These are phyloP conservation scores for Leguminivora glycinivorella DNA, from an alignment of 1,140 invertebrate species.

Conservation along the genomic window DNA sequence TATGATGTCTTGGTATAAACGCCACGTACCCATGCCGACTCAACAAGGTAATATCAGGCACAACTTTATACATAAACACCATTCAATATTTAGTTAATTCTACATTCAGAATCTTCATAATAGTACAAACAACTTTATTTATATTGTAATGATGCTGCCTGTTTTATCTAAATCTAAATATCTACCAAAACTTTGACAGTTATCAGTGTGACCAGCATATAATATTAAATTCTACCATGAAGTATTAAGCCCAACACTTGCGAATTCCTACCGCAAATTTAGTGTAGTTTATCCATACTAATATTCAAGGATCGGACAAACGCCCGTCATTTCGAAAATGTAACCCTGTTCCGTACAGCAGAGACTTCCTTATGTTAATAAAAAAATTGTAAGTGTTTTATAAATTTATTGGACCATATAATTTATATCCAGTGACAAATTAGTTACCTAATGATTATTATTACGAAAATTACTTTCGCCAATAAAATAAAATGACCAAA, in stretches of 20 bases:
- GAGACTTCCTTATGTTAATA: no score
- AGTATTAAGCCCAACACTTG: background rate
- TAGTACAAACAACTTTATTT: slow-evolving; percentile 16
- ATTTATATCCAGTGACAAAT: no score
- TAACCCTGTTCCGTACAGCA: no score
- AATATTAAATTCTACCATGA: background rate
- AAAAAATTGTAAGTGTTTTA: no score
- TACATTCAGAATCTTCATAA: slow-evolving; percentile 7
- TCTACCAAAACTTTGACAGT: background rate
- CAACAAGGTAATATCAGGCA: background rate
- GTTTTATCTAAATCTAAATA: slow-evolving; percentile 19
- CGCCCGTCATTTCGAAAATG: no score
- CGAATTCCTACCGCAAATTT: no score
- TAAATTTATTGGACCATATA: no score
- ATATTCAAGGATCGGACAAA: no score
- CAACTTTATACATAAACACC: background rate
- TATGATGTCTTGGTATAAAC: slow-evolving; percentile 2
- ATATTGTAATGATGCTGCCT: slow-evolving; percentile 6
- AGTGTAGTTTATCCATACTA: no score
- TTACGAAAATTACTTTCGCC: no score
- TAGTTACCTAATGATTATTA: no score
- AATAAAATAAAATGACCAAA: no score
- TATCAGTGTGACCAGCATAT: background rate
- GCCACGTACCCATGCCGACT: slow-evolving; percentile 26
- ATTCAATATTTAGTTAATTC: background rate